Evolutionary conservation across 2,797 vertebrate genomes (phyloP).

Genomic region (Poecilia wingei): DNA sequence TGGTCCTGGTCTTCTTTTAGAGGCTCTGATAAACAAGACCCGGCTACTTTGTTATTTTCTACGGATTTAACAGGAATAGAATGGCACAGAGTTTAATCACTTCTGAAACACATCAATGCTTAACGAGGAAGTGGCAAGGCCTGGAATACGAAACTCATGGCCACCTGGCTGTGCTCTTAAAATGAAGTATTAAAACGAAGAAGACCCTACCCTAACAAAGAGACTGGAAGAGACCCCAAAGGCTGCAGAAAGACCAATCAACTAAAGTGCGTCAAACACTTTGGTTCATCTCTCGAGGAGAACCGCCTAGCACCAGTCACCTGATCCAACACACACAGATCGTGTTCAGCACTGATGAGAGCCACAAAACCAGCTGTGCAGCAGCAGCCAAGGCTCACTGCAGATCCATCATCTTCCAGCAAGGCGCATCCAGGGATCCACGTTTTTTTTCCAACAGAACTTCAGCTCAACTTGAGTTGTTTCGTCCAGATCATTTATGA

Average conservation of each 20-base stretch:
- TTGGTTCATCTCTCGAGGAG: conserved; percentile 59
- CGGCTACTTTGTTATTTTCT: conserved; percentile 99
- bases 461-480: conserved; percentile 69
- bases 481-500: conserved; percentile 65
- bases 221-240: conserved; percentile 86
- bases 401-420: conserved; percentile 64
- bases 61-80: conserved; percentile 99
- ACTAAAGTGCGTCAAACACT: conserved; percentile 51
- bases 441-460: conserved; percentile 47
- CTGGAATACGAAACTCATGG: conserved; percentile 86
- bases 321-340: conserved; percentile 76
- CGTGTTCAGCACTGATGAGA: conserved; percentile 70
- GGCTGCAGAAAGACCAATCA: conserved; percentile 68
- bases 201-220: conserved; percentile 78
- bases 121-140: conserved; percentile 92
- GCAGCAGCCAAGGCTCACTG: conserved; percentile 48
- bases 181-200: conserved; percentile 87
- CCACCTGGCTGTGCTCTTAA: conserved; percentile 79
- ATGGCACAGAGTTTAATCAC: conserved; percentile 99
- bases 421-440: conserved; percentile 67
- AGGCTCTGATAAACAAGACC: conserved; percentile 99
- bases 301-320: conserved; percentile 73
- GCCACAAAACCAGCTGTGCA: conserved; percentile 79
- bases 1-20: conserved; percentile 93
- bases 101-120: conserved; percentile 97